These are phyloP conservation scores for Calycopis cecrops DNA, from an alignment of 1,140 invertebrate species.

Conservation along the genomic window DNA sequence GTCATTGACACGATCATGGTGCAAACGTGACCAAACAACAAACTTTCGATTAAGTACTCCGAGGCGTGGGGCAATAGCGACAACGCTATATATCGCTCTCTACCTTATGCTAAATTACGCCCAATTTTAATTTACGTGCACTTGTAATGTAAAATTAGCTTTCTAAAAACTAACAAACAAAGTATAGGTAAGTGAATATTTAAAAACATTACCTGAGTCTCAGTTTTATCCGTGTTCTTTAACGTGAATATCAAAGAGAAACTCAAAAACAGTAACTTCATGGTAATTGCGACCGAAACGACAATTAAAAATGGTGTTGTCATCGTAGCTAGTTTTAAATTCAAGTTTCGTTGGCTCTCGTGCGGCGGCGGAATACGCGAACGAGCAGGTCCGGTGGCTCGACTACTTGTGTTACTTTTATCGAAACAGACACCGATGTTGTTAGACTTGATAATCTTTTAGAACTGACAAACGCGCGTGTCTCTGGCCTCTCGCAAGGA, in stretches of 20 bases:
- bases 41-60: background rate
- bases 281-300: constrained; percentile 45
- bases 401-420: constrained; percentile 11
- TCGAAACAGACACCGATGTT: constrained; percentile 10
- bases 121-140: too few species aligned
- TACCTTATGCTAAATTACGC: too few species aligned
- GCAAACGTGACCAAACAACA: constrained; percentile 5
- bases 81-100: too few species aligned
- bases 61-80: too few species aligned
- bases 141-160: too few species aligned
- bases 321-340: constrained; percentile 19
- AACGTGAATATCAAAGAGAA: constrained; percentile 52
- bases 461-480: constrained; percentile 4
- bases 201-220: constrained; percentile 25
- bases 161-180: too few species aligned
- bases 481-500: background rate
- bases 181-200: too few species aligned
- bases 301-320: constrained; percentile 47
- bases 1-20: background rate
- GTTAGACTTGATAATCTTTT: background rate
- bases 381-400: constrained; percentile 4
- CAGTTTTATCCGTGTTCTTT: constrained; percentile 31
- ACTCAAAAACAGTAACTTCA: constrained; percentile 51
- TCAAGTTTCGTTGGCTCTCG: constrained; percentile 12
- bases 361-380: constrained; percentile 14